Percentiles rank a stretch among this genome's conserved stretches.
These are phyloP conservation scores for Diorhabda sublineata DNA, from an alignment of 1,140 invertebrate species.

Conservation along the genomic window DNA sequence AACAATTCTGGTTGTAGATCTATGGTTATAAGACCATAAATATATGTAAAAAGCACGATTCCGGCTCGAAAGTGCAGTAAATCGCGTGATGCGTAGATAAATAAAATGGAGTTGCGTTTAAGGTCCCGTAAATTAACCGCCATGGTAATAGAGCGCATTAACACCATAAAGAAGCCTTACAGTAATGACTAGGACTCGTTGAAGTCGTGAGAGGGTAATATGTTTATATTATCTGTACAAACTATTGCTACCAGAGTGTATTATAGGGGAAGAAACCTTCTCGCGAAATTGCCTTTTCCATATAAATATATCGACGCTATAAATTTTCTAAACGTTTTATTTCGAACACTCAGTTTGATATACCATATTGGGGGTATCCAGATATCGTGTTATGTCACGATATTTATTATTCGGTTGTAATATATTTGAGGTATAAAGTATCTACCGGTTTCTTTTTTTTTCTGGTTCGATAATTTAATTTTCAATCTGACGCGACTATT, in stretches of 20 bases:
- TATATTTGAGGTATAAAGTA: too few species aligned
- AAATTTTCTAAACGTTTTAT: slow-evolving; percentile 46
- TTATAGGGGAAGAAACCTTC: slow-evolving; percentile 32
- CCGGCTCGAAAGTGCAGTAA: slow-evolving; percentile 3
- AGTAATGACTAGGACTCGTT: slow-evolving; percentile 46
- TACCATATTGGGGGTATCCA: slow-evolving; percentile 38
- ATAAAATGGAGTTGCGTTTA: slow-evolving; percentile 19
- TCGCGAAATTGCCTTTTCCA: slow-evolving; percentile 46
- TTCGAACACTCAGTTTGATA: slow-evolving; percentile 44
- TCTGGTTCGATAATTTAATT: too few species aligned
- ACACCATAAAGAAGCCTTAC: slow-evolving; percentile 49
- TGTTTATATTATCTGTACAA: slow-evolving; percentile 48
- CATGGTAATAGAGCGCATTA: slow-evolving; percentile 47
- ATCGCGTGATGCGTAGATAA: slow-evolving; percentile 22
- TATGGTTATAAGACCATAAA: too few species aligned
- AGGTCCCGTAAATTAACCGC: slow-evolving; percentile 20
- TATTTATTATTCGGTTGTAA: too few species aligned
- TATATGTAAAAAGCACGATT: too few species aligned
- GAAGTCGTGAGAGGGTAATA: slow-evolving; percentile 48
- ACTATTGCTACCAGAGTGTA: slow-evolving; percentile 40
- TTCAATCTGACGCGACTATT: too few species aligned
- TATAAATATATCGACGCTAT: slow-evolving; percentile 48
- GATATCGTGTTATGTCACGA: slow-evolving; percentile 4
- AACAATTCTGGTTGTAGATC: too few species aligned
- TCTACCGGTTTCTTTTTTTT: too few species aligned